A percentile compares a stretch with the other conserved stretches of the same genome.
phyloP scores from a whole-genome alignment of 2,113 vertebrate genomes.

The Psammodynastes pulverulentus region DNA sequence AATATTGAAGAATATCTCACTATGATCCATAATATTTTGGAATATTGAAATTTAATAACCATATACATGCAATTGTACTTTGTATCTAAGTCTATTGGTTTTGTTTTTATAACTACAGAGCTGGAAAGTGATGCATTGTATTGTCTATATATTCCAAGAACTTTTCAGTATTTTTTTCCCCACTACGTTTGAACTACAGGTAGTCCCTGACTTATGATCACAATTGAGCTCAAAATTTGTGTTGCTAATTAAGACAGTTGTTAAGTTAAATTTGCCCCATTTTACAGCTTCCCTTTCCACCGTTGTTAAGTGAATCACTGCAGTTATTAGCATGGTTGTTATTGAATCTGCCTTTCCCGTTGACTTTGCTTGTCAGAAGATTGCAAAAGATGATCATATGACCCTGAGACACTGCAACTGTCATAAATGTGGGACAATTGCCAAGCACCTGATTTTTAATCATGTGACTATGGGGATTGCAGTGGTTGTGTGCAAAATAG shows the following conservation, averaged over 20 bases:
- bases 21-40: not conserved
- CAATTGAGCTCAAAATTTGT: not conserved
- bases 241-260: not conserved
- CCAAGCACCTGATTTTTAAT: not conserved
- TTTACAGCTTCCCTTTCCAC: not conserved
- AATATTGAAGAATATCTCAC: not conserved
- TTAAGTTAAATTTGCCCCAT: not conserved
- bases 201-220: not conserved
- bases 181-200: not conserved
- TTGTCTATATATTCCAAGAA: not conserved
- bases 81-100: not conserved
- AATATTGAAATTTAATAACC: not conserved
- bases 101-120: not conserved
- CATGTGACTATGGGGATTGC: not conserved
- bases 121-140: not conserved
- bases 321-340: not conserved
- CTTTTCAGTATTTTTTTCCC: not conserved
- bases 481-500: not conserved
- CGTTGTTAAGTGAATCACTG: not conserved
- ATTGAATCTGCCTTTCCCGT: not conserved
- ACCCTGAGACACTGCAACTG: not conserved
- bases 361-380: not conserved
- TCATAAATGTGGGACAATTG: not conserved
- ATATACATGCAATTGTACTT: not conserved
- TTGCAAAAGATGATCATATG: not conserved